phyloP scores from a whole-genome alignment of 2,113 vertebrate genomes.

The Mixornis gularis region DNA sequence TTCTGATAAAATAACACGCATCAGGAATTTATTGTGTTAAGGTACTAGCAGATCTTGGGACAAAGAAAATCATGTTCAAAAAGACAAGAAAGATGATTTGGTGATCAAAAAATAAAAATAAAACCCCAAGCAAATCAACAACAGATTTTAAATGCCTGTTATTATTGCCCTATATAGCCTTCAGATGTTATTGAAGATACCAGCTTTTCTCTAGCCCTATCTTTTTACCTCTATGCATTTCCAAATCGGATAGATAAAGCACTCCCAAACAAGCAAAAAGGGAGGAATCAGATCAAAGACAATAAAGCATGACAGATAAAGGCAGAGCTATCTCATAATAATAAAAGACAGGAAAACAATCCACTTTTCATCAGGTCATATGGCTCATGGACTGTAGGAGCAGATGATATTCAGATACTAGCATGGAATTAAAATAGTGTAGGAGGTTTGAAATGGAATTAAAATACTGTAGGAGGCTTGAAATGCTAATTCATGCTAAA shows the following conservation, averaged over 20 bases:
- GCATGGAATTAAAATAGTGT: background rate
- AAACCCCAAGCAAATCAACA: background rate
- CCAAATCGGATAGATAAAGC: background rate
- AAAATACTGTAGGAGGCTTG: background rate
- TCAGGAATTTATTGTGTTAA: background rate
- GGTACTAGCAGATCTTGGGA: background rate
- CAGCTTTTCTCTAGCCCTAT: background rate
- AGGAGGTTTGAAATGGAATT: background rate
- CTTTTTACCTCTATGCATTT: background rate
- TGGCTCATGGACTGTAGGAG: background rate
- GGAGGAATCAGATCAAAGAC: conserved; percentile 1
- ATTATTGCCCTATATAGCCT: background rate
- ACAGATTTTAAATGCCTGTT: background rate
- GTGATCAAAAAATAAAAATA: background rate
- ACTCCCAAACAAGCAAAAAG: background rate
- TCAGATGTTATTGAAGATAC: background rate
- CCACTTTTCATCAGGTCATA: background rate
- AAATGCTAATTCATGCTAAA: conserved; percentile 41
- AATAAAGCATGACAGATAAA: conserved; percentile 9
- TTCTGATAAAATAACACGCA: background rate
- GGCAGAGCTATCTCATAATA: background rate
- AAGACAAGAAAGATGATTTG: background rate
- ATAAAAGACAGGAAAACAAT: conserved; percentile 12
- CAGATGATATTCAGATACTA: background rate
- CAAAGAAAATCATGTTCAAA: background rate